Evolutionary conservation across 2,113 vertebrate species (phyloP), one percentile per base, ranked within the genome.

Genomic region (Indicator indicator): DNA sequence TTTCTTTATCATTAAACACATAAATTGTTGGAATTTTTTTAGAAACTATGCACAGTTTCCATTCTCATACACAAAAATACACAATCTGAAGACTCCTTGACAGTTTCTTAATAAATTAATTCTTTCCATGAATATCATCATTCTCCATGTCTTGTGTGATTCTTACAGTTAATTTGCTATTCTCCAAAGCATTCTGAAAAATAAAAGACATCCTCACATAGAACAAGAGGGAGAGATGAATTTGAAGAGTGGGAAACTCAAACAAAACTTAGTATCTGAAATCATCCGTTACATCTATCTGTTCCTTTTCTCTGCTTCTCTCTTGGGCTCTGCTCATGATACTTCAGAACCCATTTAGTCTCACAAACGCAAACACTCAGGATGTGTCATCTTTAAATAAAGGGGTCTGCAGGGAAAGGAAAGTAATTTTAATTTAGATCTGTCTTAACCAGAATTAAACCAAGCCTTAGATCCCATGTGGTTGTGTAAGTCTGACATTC

Each of bases 391-490:
- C 65, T 91, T 91, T 73, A 92, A 88, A 88, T 70, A 48, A 91
- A 91, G 42, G 17, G 32, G 21, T 55, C 72, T 4, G 2, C 4
- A 32, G 90, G 75, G 92, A 94, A 72, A 75, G 11, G 9, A 46
- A 88, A 77, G 42, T 70, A 46, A 46, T 91, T 89, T 85, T 91
- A 91, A 83, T 96, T 94, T 94, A 89, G 75, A 83, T 63, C 59
- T 83, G n/a, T 80, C 82, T 92, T 93, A 90, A 92, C 56, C 42
- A 79, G 89, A 89, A 92, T 92, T 91, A 96, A 94, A 87, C 68
- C 8, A 33, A 91, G 64, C 36, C 92, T 89, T 94, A 80, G 82
- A 89, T 92, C 74, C 56, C 87, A 36, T 82, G 75, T 48, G 87
- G 19, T 74, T 19, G 28, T 58, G 13, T 59, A 87, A 82, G 28